Base-by-base conservation (phyloP, 1,140 invertebrate species). In the Drosophila rufa region DNA sequence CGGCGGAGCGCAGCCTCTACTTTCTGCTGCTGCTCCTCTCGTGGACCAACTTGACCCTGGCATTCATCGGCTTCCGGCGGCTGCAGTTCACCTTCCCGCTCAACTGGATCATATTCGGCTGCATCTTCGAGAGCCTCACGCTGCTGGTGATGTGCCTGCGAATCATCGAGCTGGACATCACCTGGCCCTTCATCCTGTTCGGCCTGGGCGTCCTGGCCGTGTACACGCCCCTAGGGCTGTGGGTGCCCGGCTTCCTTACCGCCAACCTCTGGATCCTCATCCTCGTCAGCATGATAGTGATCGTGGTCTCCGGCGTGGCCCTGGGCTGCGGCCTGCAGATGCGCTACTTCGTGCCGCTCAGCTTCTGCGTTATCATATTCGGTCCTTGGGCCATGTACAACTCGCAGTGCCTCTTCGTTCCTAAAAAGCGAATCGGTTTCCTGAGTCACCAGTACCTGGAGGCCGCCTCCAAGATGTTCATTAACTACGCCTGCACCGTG, bases 371-470 rank as follows among this genome's bases (percentile, higher is more conserved):
- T 14, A 50, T 69, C 0, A 4, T 87, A 3, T 87, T 87, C 12
- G 84, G 84, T 0, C 85, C 85, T 5, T 90, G 85, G 85, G 60
- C 68, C 9, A 82, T 85, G 60, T 85, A 69, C 55, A 82, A 80
- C 40, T 57, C 71, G 0, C 70, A 71, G n/a, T 50, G 51, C 1
- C 11, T 90, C 15, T 80, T 85, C n/a, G 14, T 25, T 1, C 22
- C 40, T 40, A 25, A 17, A 1, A 5, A 60, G 22, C 45, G 45
- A 4, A 42, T 33, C 0, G 25, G n/a, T 0, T 71, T 43, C 8
- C 1, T 12, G 19, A 3, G 36, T 0, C 33, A 47, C 14, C 53
- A 36, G 14, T 90, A 66, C 27, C n/a, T 89, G 42, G 50, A 61
- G 19, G 50, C 67, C 0, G 61, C 80, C 1, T 47, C 55, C 36